Conservation (phyloP, 2,797 vertebrate species). For the Enteromius afrohamiltoni region DNA sequence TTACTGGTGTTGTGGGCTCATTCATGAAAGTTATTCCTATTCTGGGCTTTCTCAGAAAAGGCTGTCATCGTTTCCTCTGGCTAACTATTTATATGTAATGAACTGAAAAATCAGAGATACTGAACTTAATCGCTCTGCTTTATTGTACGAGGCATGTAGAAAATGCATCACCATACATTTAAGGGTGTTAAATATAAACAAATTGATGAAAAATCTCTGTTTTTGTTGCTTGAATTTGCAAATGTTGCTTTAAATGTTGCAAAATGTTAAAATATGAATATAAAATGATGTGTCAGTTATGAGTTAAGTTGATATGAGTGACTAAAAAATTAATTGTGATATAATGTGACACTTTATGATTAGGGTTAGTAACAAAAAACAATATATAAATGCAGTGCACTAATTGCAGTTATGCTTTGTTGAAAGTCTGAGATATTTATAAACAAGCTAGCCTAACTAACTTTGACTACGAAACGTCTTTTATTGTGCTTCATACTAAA, state of each 20-base stretch:
- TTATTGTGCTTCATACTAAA: neutral
- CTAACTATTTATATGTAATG: neutral
- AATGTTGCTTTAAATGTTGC: neutral
- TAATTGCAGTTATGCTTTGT: neutral
- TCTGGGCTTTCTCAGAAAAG: neutral
- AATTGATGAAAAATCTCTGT: neutral
- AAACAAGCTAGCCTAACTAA: neutral
- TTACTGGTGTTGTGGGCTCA: conserved; percentile 6
- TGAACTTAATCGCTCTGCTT: neutral
- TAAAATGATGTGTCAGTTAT: neutral
- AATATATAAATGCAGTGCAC: neutral
- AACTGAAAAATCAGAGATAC: neutral
- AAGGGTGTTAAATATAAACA: neutral
- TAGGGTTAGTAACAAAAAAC: neutral
- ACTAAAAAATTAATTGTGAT: neutral
- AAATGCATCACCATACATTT: neutral
- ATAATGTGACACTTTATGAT: neutral
- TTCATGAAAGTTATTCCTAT: neutral
- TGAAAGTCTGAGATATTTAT: neutral
- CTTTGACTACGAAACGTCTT: neutral
- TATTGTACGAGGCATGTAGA: neutral
- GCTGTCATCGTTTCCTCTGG: neutral
- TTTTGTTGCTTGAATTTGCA: neutral
- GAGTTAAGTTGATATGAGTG: neutral
- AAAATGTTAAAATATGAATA: neutral